These are phyloP conservation scores for Mastomys coucha DNA, from an alignment of 2,113 vertebrate genomes.

Conservation along the genomic window DNA sequence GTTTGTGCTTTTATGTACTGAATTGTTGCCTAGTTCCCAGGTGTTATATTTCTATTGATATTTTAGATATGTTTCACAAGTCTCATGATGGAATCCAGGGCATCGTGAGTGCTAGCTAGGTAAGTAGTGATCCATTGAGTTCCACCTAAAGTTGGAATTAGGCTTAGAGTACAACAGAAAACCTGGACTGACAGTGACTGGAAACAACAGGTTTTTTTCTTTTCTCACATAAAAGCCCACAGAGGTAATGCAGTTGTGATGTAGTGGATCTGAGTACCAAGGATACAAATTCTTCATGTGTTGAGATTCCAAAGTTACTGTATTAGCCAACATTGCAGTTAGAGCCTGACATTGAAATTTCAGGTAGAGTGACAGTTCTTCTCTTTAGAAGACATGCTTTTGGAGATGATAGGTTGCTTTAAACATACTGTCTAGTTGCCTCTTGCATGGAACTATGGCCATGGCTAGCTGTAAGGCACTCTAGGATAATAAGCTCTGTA, in stretches of 20 bases:
- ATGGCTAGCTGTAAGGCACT: neutral
- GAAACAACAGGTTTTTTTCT: neutral
- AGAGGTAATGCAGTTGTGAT: neutral
- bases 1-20: neutral
- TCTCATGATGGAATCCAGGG: neutral
- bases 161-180: constrained; percentile 46
- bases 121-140: neutral
- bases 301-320: neutral
- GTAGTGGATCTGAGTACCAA: neutral
- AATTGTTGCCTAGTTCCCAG: too few relatives aligned
- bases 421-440: neutral
- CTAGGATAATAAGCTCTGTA: neutral
- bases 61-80: neutral
- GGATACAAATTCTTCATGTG: neutral
- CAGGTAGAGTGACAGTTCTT: neutral
- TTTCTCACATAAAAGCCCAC: neutral
- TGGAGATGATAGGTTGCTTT: neutral
- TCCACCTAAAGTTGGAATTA: neutral
- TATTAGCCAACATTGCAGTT: neutral
- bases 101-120: neutral
- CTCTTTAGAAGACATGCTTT: constrained; percentile 1
- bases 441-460: neutral
- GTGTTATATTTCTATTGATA: neutral
- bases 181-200: neutral
- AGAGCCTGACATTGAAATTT: constrained; percentile 1